Percentiles rank a stretch among this genome's conserved stretches.
phyloP scores from a whole-genome alignment of 1,140 invertebrate genomes.

The Plodia interpunctella region DNA sequence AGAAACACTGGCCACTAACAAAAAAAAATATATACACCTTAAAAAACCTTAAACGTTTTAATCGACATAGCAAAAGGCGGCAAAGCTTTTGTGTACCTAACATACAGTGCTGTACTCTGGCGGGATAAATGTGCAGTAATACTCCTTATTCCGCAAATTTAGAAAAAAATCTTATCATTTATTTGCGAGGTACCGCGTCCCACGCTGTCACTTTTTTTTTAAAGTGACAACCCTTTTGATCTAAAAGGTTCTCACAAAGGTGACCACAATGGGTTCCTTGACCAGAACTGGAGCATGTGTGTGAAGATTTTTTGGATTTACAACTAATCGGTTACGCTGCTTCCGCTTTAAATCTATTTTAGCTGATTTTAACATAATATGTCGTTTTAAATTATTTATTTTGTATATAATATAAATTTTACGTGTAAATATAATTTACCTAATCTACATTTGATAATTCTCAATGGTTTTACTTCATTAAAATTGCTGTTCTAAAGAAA shows the following conservation, averaged over 20 bases:
- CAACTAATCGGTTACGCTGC: constrained; percentile 26
- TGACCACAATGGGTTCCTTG: constrained; percentile 62
- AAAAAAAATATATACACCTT: constrained; percentile 4
- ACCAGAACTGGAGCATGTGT: constrained; percentile 61
- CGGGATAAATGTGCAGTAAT: too few species aligned
- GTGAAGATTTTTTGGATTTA: constrained; percentile 36
- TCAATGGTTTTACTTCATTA: too few species aligned
- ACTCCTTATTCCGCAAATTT: background rate
- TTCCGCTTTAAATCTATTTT: constrained; percentile 18
- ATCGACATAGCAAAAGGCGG: too few species aligned
- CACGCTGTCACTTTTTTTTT: constrained; percentile 58
- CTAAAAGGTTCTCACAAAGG: constrained; percentile 40
- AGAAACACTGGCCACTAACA: background rate
- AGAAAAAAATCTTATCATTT: constrained; percentile 5
- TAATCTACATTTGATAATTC: too few species aligned
- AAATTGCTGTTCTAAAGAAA: too few species aligned
- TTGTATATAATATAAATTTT: too few species aligned
- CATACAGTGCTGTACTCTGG: too few species aligned
- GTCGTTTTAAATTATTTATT: too few species aligned
- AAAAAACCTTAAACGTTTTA: too few species aligned
- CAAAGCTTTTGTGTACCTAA: too few species aligned
- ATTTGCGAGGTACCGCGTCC: constrained; percentile 34
- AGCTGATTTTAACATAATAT: too few species aligned
- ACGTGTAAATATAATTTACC: too few species aligned
- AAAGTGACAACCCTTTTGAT: constrained; percentile 61